These are phyloP conservation scores for Tragelaphus eurycerus DNA, from an alignment of 2,797 vertebrate genomes.

Conservation along the genomic window DNA sequence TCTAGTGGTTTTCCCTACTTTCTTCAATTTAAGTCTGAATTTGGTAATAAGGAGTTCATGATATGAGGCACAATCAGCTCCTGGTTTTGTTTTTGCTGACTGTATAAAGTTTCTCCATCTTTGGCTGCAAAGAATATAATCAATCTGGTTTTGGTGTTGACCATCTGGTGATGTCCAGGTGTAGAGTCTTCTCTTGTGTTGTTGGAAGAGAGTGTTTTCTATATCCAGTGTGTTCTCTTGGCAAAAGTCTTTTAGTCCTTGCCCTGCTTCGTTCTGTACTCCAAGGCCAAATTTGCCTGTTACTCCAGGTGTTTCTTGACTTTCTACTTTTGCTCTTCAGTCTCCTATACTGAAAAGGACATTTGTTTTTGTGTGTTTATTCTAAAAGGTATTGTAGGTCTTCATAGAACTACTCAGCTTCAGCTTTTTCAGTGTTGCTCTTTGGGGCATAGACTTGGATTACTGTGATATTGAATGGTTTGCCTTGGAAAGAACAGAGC, in stretches of 20 bases:
- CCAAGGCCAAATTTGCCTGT: background rate
- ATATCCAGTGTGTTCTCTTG: rapidly evolving
- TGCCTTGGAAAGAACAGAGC: background rate
- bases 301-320: background rate
- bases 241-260: background rate
- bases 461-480: background rate
- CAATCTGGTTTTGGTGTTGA: background rate
- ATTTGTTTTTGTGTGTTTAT: background rate
- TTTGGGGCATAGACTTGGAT: background rate
- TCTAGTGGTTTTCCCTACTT: background rate
- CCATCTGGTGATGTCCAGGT: background rate
- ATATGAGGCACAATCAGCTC: background rate
- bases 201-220: background rate
- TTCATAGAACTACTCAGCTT: background rate
- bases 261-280: background rate
- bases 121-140: background rate
- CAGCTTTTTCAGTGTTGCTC: background rate
- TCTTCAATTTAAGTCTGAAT: background rate
- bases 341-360: background rate
- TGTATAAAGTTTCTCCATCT: background rate
- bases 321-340: background rate
- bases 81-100: background rate
- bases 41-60: background rate
- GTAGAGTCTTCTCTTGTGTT: background rate
- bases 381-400: background rate